phyloP scores from a whole-genome alignment of 2,113 vertebrate species.

The Brachyhypopomus gauderio region DNA sequence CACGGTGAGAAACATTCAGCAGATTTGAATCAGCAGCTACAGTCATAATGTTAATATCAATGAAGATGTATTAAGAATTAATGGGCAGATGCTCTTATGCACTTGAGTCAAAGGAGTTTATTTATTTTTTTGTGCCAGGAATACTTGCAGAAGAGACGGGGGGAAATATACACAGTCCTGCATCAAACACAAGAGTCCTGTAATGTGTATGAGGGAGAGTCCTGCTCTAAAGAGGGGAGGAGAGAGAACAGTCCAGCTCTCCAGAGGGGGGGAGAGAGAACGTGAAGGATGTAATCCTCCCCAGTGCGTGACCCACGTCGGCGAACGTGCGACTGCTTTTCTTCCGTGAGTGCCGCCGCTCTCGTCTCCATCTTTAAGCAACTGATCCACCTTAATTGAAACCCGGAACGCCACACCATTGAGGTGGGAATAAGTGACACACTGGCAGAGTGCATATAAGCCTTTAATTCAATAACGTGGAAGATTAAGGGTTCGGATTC shows the following conservation, averaged over 20 bases:
- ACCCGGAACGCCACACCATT: slow-evolving; percentile 60
- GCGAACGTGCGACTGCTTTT: slow-evolving; percentile 34
- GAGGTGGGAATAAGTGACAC: slow-evolving; percentile 68
- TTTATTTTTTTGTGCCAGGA: too few relatives aligned
- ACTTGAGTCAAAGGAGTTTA: too few relatives aligned
- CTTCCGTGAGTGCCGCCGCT: slow-evolving; percentile 35
- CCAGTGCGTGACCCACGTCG: slow-evolving; percentile 17
- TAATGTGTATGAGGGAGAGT: too few relatives aligned
- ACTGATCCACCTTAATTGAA: slow-evolving; percentile 64
- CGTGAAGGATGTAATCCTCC: slow-evolving; percentile 47
- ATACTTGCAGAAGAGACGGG: too few relatives aligned
- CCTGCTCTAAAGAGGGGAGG: too few relatives aligned
- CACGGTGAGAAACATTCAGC: too few relatives aligned
- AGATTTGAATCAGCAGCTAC: too few relatives aligned
- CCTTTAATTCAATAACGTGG: slow-evolving; percentile 77
- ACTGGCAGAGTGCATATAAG: slow-evolving; percentile 64
- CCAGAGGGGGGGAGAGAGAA: background rate
- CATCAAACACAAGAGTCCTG: too few relatives aligned
- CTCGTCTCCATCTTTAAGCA: slow-evolving; percentile 47
- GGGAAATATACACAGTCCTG: too few relatives aligned
- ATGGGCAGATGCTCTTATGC: too few relatives aligned
- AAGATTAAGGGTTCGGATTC: slow-evolving; percentile 72
- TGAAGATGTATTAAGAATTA: too few relatives aligned
- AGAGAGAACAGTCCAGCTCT: background rate
- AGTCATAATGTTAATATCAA: too few relatives aligned